Evolutionary conservation across 2,888 invertebrate genomes (phyloP).

Genomic region (Ypsolopha scabrella): DNA sequence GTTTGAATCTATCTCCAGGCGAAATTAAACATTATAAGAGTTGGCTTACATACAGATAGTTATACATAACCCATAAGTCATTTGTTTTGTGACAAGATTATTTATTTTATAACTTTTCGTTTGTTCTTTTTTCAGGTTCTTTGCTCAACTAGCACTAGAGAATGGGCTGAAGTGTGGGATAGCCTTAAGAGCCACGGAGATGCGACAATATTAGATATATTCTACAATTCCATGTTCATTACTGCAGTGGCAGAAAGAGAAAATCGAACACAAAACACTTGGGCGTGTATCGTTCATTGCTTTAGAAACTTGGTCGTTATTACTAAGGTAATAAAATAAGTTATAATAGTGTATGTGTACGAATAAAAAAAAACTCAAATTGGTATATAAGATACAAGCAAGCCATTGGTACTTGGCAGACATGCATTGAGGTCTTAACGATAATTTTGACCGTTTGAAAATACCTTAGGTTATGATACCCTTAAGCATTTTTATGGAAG

Average conservation of each 20-base stretch:
- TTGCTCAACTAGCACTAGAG: constrained; percentile 32
- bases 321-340: constrained; percentile 42
- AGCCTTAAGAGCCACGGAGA: constrained; percentile 25
- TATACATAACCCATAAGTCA: too few relatives aligned
- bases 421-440: too few relatives aligned
- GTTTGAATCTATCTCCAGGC: too few relatives aligned
- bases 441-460: too few relatives aligned
- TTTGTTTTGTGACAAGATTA: not conserved
- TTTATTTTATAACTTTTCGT: constrained; percentile 2
- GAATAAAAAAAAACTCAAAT: too few relatives aligned
- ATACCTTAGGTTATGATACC: too few relatives aligned
- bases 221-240: constrained; percentile 29
- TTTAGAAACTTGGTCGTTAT: constrained; percentile 37
- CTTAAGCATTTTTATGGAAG: too few relatives aligned
- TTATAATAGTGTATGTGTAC: too few relatives aligned
- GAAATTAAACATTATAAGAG: too few relatives aligned
- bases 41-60: too few relatives aligned
- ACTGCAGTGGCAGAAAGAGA: constrained; percentile 26
- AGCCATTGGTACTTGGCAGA: too few relatives aligned
- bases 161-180: constrained; percentile 49
- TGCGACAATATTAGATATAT: constrained; percentile 22
- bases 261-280: constrained; percentile 27
- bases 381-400: too few relatives aligned
- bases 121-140: constrained; percentile 30
- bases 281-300: constrained; percentile 40